Base-by-base conservation (phyloP, 2,888 invertebrate species). In the Epinotia nisella region DNA sequence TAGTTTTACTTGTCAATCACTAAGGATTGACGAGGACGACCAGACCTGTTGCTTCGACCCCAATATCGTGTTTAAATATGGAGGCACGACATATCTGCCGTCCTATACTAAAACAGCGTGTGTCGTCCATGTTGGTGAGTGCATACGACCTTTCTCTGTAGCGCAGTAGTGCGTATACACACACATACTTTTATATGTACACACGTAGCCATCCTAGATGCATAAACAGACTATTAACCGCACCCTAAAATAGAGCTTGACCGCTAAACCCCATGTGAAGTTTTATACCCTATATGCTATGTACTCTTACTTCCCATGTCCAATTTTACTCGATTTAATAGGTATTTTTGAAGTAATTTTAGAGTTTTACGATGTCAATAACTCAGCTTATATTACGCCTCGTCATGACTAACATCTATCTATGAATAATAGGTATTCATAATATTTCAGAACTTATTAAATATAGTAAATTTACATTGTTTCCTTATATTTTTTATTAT, bases 21-120 rank as follows among this genome's bases (percentile, higher is more conserved):
- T 74, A 76, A 67, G 73, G 75, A 56, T 69, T 76, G 74, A 73
- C 76, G 76, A 76, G 76, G 75, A 65, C 75, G 73, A 69, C 73
- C 11, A 71, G 71, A 58, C 49, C 69, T 68, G 73, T 71, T 65
- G 74, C 74, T 71, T 61, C 71, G 76, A 76, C 76, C 76, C 74
- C 70, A 75, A 75, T 74, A 71, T 55, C 45, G 61, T 71, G 74
- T 70, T 75, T 73, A 74, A 75, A 76, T 71, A 76, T 76, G 76
- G 75, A 58, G 15, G 67, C 64, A 67, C 62, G 70, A 41, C 61
- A 58, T 51, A 60, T 56, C 55, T 66, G 55, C 21, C 49, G 29
- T 62, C 61, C 53, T 41, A 17, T 15, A 56, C 55, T 29, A 41
- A 66, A 66, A 56, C 66, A 55, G 24, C 55, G 66, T 15, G n/a